These are phyloP conservation scores for Athene cunicularia DNA, from an alignment of 2,113 vertebrate species.

Conservation along the genomic window DNA sequence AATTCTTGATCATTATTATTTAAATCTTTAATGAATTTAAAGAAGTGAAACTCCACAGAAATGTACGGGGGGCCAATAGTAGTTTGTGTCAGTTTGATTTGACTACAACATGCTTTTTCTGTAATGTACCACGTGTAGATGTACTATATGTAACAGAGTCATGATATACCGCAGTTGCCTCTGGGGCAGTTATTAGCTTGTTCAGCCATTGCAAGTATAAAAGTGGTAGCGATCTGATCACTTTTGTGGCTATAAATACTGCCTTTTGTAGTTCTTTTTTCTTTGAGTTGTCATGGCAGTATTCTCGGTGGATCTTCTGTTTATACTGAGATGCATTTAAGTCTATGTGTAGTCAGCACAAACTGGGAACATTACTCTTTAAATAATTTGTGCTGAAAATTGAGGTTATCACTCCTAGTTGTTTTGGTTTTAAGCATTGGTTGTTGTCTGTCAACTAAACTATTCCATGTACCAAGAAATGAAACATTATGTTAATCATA, in stretches of 20 bases:
- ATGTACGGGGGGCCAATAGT: not conserved
- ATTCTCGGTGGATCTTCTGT: conserved; percentile 33
- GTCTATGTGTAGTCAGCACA: conserved; percentile 2
- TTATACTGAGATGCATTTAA: not conserved
- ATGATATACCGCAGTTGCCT: not conserved
- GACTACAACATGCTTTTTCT: not conserved
- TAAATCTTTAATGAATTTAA: not conserved
- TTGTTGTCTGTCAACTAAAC: conserved; percentile 11
- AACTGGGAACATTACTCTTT: not conserved
- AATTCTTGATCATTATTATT: not conserved
- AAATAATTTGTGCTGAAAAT: conserved; percentile 31
- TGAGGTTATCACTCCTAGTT: conserved; percentile 14
- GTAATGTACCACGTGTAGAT: not conserved
- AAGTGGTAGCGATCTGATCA: not conserved
- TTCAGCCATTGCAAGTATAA: not conserved
- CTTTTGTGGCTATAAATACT: not conserved
- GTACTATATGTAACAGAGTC: not conserved
- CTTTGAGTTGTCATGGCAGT: not conserved
- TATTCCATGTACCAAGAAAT: not conserved
- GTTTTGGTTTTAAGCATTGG: not conserved
- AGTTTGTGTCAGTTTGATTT: not conserved
- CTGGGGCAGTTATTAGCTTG: not conserved
- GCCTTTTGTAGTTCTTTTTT: not conserved
- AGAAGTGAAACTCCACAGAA: not conserved
- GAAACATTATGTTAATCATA: not conserved